Conservation (phyloP, 2,888 invertebrate species). For the Notocelia uddmanniana region DNA sequence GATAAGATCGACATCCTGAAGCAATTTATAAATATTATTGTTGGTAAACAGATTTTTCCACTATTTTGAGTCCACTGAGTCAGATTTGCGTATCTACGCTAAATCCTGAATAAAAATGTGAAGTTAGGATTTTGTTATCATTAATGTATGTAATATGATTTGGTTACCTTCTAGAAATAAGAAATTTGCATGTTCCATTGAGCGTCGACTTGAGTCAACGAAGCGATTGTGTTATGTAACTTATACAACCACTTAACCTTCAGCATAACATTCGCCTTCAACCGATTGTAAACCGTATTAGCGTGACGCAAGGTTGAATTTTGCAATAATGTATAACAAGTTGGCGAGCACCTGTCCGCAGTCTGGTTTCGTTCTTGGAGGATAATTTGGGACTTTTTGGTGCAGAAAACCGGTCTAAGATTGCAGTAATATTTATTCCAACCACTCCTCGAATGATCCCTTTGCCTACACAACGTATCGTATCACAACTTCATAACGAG, state of each 20-base stretch:
- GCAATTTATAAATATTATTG: no score
- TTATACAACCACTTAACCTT: constrained; percentile 9
- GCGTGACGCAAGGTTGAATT: not conserved
- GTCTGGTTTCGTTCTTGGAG: constrained; percentile 25
- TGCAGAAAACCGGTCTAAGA: constrained; percentile 18
- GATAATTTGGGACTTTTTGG: constrained; percentile 39
- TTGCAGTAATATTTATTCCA: constrained; percentile 1
- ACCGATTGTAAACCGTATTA: constrained; percentile 1
- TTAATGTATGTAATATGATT: not conserved
- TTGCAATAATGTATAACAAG: not conserved
- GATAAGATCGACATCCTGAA: not conserved
- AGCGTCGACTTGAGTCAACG: not conserved
- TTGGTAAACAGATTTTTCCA: no score
- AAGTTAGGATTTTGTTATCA: not conserved
- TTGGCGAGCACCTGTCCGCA: constrained; percentile 26
- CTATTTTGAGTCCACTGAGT: no score
- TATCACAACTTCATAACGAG: no score
- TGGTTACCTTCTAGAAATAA: not conserved
- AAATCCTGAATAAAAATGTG: not conserved
- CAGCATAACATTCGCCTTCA: not conserved
- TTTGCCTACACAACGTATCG: not conserved
- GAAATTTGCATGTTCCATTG: constrained; percentile 13
- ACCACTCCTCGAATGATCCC: not conserved
- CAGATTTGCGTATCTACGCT: not conserved
- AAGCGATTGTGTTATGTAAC: constrained; percentile 27